phyloP scores from a whole-genome alignment of 1,140 invertebrate species.

The Eumeta japonica region DNA sequence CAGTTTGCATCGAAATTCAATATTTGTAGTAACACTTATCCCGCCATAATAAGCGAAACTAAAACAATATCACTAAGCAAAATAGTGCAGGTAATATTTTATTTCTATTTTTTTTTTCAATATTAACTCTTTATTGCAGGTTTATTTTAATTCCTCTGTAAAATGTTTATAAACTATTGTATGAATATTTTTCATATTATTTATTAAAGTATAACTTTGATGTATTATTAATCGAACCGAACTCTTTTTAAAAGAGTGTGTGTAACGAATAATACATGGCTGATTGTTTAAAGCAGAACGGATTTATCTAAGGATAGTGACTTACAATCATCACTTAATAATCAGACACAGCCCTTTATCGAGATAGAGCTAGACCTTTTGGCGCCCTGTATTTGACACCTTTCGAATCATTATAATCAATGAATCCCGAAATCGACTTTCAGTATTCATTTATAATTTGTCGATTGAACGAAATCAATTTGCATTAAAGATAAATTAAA shows the following conservation, averaged over 20 bases:
- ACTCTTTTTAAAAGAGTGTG: background rate
- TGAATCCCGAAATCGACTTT: too few species aligned
- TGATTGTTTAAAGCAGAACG: too few species aligned
- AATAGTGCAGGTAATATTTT: constrained; percentile 42
- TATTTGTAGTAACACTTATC: constrained; percentile 53
- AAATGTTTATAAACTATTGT: background rate
- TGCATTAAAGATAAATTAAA: too few species aligned
- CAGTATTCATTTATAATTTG: too few species aligned
- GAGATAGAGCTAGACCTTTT: too few species aligned
- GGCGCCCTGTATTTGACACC: too few species aligned
- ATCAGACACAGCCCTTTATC: too few species aligned
- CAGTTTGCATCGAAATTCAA: constrained; percentile 47
- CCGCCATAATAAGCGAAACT: constrained; percentile 41
- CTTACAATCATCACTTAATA: too few species aligned
- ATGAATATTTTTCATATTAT: background rate
- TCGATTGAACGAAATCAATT: too few species aligned
- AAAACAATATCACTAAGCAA: constrained; percentile 49
- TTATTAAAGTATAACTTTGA: background rate
- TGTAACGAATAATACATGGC: constrained; percentile 9
- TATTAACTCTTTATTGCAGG: background rate
- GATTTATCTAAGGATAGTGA: too few species aligned
- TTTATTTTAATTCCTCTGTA: background rate
- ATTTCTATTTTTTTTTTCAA: background rate
- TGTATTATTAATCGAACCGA: background rate
- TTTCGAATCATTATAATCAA: too few species aligned